Base-by-base conservation (phyloP, 2,888 invertebrate species). In the Octonoba sinensis region DNA sequence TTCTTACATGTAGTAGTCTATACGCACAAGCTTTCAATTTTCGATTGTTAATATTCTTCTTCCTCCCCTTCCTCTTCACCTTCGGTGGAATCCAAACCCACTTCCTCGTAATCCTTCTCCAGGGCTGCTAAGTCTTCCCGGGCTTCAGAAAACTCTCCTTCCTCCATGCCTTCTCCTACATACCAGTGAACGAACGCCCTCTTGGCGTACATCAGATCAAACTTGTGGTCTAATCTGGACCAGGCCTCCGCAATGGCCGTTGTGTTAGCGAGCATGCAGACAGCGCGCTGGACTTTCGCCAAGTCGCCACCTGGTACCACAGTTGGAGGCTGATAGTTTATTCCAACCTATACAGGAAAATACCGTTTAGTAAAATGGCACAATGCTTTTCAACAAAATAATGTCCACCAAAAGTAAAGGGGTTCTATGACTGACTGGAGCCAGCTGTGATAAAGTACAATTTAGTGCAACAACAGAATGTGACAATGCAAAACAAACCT, bases 271-370 rank as follows among this genome's bases (percentile, higher is more conserved):
- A n/a, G n/a, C n/a, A n/a, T n/a, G n/a, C 89, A 90, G 15, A 89
- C 89, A 36, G 90, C 89, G 82, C 90, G 86, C 77, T 88, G 89
- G 2, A 90, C 89, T 85, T 90, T 90, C 57, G 90, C 90, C 84
- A 96, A 93, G 85, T 97, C 96, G 46, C 96, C 96, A 11, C 96
- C 96, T n/a, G 97, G 97, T 70, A 97, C 96, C 44, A 96, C 96
- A 85, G 95, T 95, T 46, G 95, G 95, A 83, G 95, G 95, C 90
- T 96, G 88, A 65, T 88, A 88, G 86, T 88, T 88, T 85, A 88
- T 88, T 57, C 78, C 84, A 82, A 88, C 88, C 74, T 87, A 88
- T 88, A 22, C 89, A 90, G 84, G 90, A 90, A 18, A 16, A 56
- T 3, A 56, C 8, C 18, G n/a, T n/a, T n/a, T n/a, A n/a, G n/a